Evolutionary conservation across 2,888 invertebrate genomes (phyloP).

Genomic region (Alentia gelatinosa): DNA sequence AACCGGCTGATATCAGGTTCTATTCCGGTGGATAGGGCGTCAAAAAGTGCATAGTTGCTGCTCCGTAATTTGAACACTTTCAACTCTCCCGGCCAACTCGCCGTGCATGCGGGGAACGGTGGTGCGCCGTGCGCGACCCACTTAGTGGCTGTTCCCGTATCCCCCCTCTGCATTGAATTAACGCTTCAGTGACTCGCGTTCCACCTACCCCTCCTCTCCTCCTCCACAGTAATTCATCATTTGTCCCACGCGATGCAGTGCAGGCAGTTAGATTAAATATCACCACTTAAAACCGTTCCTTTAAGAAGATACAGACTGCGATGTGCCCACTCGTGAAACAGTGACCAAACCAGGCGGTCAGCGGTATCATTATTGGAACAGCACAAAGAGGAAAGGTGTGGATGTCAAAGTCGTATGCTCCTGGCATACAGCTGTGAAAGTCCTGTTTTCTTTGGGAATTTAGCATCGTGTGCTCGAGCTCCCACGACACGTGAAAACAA

Average conservation of each 20-base stretch:
- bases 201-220: not conserved
- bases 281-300: not conserved
- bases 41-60: not conserved
- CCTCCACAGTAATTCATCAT: not conserved
- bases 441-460: no score
- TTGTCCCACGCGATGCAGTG: not conserved
- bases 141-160: conserved; percentile 11
- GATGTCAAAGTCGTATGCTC: no score
- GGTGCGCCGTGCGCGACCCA: conserved; percentile 41
- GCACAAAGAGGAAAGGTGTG: no score
- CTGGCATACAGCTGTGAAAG: no score
- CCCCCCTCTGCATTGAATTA: conserved; percentile 8
- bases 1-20: not conserved
- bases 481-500: no score
- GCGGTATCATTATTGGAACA: no score
- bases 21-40: not conserved
- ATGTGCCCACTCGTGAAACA: not conserved
- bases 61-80: conserved; percentile 12
- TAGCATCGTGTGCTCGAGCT: no score
- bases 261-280: conserved; percentile 30
- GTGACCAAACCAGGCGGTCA: not conserved
- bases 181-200: conserved; percentile 31
- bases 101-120: not conserved
- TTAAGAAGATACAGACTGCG: not conserved
- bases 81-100: conserved; percentile 34